Conservation (phyloP, 2,113 vertebrate species). For the Noturus placidus region DNA sequence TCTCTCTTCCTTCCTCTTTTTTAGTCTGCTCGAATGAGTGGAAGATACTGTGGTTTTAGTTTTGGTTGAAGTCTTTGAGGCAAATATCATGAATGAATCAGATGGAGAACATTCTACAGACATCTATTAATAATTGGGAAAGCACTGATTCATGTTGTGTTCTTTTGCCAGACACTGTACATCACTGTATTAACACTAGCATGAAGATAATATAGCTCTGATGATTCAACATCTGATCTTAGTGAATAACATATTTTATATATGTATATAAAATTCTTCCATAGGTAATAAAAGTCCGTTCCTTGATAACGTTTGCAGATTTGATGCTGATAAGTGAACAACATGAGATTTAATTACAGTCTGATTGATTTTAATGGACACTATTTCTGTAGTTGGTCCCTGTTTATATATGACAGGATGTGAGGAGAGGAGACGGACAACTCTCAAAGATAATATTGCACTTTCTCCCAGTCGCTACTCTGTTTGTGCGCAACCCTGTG, state of each 20-base stretch:
- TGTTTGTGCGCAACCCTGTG: not conserved
- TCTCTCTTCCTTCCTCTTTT: not conserved
- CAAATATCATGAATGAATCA: no score
- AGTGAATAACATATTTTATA: not conserved
- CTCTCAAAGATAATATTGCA: not conserved
- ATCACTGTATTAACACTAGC: not conserved
- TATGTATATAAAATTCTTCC: not conserved
- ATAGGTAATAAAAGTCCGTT: not conserved
- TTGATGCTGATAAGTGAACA: not conserved
- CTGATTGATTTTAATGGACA: not conserved
- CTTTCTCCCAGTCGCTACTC: not conserved
- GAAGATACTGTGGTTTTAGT: not conserved
- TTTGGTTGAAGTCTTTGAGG: not conserved
- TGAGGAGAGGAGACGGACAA: no score
- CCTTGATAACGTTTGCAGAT: not conserved
- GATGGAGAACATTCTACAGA: no score
- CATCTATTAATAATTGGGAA: constrained; percentile 20
- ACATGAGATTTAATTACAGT: not conserved
- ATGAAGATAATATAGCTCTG: not conserved
- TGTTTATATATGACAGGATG: no score
- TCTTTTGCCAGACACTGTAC: constrained; percentile 26
- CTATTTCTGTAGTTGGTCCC: not conserved
- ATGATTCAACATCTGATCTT: not conserved
- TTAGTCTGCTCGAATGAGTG: not conserved
- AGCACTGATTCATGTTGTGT: constrained; percentile 44